Evolutionary conservation across 1,140 invertebrate genomes (phyloP).

Genomic region (Nasonia longicornis): DNA sequence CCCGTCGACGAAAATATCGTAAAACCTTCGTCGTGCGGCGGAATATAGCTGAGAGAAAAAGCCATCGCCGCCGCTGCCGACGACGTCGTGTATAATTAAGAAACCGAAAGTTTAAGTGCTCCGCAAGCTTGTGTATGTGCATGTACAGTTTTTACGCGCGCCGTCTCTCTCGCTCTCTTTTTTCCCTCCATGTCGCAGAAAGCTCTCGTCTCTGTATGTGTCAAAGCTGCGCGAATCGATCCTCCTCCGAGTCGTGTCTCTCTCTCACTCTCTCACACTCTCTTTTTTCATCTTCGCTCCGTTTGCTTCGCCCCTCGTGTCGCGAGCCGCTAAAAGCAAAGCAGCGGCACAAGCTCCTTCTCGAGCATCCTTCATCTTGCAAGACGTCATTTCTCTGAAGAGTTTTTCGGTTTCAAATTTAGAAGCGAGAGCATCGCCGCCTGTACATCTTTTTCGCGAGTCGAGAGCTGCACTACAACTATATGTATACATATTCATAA

Average conservation of each 20-base stretch:
- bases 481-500: too few relatives aligned
- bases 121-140: not conserved
- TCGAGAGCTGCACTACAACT: not conserved
- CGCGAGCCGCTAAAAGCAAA: not conserved
- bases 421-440: not conserved
- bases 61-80: not conserved
- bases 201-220: not conserved
- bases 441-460: not conserved
- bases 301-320: not conserved
- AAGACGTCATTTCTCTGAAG: slow-evolving; percentile 20
- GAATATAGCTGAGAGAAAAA: not conserved
- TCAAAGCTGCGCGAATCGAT: slow-evolving; percentile 10
- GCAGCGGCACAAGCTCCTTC: not conserved
- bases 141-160: not conserved
- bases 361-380: slow-evolving; percentile 23
- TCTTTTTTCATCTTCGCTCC: not conserved
- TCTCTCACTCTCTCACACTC: too few relatives aligned
- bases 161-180: not conserved
- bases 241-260: not conserved
- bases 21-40: slow-evolving; percentile 1
- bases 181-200: not conserved
- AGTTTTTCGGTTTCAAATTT: slow-evolving; percentile 25
- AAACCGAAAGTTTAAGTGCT: slow-evolving; percentile 2
- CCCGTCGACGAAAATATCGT: slow-evolving; percentile 5
- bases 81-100: slow-evolving; percentile 2